Evolutionary conservation across 2,888 invertebrate genomes (phyloP), one percentile per base, ranked within the genome.

Genomic region (Tipula lateralis): DNA sequence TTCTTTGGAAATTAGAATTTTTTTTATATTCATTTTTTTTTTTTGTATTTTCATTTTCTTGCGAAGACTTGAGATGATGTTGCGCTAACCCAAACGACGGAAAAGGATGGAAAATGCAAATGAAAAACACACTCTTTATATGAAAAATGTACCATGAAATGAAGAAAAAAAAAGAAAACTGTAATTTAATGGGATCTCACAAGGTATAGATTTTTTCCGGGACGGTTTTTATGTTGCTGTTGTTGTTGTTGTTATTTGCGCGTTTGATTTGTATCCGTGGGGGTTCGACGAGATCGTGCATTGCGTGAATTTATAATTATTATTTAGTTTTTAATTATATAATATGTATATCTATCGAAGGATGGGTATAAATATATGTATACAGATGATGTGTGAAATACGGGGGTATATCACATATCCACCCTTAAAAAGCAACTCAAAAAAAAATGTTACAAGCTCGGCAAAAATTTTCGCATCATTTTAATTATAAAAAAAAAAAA

Each of bases 1-100:
- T 66, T 66, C 66, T 66, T 66, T 66, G 66, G 66, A 66, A 66
- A 66, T 66, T 66, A 66, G 66, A 66, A 66, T 66, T 66, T 66
- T 66, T 24, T 66, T 66, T 24, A 3, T 66, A 24, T 66, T 66
- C 24, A 19, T 24, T 66, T 66, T 24, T 66, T 66, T 66, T 24
- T 24, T 66, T 66, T 66, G 16, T 19, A 6, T 50, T 24, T 19
- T 66, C 9, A 9, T 7, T 24, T 66, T 24, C 13, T 66, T 24
- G 19, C 2, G 24, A 66, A 66, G 24, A 24, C 24, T 66, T 66
- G 66, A 66, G 66, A 66, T 66, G 66, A 66, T 66, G 66, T 9
- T 66, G 66, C 66, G 66, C 66, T 66, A 66, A 66, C 19, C 66
- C 66, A 24, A 66, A 24, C 24, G 66, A 66, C 66, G 66, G 66